Conservation (phyloP, 2,888 invertebrate genomes). For the Dusona sp. region DNA sequence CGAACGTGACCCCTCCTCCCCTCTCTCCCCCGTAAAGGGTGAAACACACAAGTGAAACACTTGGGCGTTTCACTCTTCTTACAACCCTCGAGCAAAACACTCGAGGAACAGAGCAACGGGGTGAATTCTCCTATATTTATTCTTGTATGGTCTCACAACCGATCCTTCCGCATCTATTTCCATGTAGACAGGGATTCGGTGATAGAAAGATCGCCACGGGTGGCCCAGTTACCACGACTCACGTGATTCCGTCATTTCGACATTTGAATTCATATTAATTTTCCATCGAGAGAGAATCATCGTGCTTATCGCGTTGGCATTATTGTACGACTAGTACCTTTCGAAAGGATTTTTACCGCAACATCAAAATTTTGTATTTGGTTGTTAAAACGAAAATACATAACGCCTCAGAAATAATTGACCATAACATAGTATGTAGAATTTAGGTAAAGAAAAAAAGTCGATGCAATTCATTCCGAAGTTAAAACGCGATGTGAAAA, state of each 20-base stretch:
- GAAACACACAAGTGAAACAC: background rate
- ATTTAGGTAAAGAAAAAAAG: background rate
- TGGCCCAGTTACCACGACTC: background rate
- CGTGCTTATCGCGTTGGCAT: background rate
- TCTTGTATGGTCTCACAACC: background rate
- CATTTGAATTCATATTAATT: background rate
- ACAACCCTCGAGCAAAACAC: slow-evolving; percentile 8
- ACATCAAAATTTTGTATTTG: too few relatives aligned
- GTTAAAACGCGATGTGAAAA: background rate
- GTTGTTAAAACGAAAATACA: background rate
- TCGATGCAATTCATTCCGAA: background rate
- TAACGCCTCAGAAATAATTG: background rate
- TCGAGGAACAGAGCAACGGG: background rate
- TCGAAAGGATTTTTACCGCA: too few relatives aligned
- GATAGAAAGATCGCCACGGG: background rate
- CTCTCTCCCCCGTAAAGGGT: background rate
- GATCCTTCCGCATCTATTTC: background rate
- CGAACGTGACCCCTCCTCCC: background rate
- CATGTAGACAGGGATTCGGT: background rate
- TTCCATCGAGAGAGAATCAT: background rate
- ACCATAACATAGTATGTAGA: background rate
- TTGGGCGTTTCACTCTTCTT: background rate
- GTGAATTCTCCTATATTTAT: background rate
- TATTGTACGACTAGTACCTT: background rate
- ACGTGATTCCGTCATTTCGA: background rate